phyloP scores from a whole-genome alignment of 2,888 invertebrate genomes.

The Polymixis flavicincta region DNA sequence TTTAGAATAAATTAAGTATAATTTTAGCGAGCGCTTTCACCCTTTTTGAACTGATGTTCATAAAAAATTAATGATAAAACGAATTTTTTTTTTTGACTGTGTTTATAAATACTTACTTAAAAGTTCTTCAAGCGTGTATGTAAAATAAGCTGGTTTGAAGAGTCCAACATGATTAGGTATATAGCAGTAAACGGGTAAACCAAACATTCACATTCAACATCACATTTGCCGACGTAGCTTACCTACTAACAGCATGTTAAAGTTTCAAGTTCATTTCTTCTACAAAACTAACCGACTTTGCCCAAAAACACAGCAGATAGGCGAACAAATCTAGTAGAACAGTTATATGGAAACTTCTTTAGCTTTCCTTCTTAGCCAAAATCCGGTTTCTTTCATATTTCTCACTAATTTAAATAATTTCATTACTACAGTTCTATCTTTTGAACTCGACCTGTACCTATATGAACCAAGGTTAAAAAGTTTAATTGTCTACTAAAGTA shows the following conservation, averaged over 20 bases:
- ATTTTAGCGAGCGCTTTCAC: neutral
- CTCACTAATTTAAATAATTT: neutral
- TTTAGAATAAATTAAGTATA: neutral
- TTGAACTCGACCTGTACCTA: neutral
- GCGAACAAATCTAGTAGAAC: too few relatives aligned
- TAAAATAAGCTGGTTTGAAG: neutral
- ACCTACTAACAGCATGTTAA: neutral
- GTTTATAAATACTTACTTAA: neutral
- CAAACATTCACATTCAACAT: slow-evolving; percentile 31
- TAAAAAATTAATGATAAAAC: neutral
- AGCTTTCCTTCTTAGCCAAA: neutral
- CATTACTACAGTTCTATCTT: neutral
- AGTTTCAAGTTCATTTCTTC: neutral
- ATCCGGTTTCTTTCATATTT: neutral
- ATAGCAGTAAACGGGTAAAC: slow-evolving; percentile 11
- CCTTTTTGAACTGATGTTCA: neutral
- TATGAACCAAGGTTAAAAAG: slow-evolving; percentile 3
- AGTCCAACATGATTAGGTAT: slow-evolving; percentile 18
- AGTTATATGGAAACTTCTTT: too few relatives aligned
- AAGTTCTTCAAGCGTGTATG: neutral
- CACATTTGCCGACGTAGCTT: slow-evolving; percentile 2
- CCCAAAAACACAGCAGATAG: neutral
- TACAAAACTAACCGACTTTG: neutral
- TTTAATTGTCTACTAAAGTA: slow-evolving; percentile 4
- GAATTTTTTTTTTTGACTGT: neutral